These are phyloP conservation scores for Melikaiella ostensackeni DNA, from an alignment of 2,888 invertebrate genomes.

Conservation along the genomic window DNA sequence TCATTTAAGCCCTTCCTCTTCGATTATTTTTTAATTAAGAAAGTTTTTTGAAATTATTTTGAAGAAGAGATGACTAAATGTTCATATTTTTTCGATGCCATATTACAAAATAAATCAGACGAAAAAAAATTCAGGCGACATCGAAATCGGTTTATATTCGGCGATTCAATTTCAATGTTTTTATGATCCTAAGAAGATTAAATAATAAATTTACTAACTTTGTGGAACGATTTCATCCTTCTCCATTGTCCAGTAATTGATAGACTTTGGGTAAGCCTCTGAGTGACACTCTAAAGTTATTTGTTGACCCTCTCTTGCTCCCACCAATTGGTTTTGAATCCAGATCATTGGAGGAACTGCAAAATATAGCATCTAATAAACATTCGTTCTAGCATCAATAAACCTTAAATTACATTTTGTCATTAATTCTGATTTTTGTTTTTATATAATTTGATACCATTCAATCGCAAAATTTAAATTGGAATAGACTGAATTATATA, in stretches of 20 bases:
- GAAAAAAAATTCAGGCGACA: no score
- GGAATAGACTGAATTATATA: not conserved
- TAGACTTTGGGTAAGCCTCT: constrained; percentile 80
- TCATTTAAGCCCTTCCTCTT: no score
- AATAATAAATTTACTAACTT: constrained; percentile 68
- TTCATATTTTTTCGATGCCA: no score
- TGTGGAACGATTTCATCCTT: constrained; percentile 79
- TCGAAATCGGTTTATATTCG: no score
- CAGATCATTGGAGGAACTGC: constrained; percentile 80
- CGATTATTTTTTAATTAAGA: no score
- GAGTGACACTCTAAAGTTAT: constrained; percentile 80
- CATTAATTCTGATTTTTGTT: no score
- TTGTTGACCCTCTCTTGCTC: constrained; percentile 78
- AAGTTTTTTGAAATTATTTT: no score
- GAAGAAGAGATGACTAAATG: no score
- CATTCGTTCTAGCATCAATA: not conserved
- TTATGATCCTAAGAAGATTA: not conserved
- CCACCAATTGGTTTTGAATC: constrained; percentile 80
- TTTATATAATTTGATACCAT: not conserved
- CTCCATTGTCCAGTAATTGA: constrained; percentile 80
- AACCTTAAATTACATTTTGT: not conserved
- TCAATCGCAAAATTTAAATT: not conserved
- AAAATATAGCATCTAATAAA: constrained; percentile 42
- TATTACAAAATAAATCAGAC: no score
- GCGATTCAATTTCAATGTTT: no score